Evolutionary conservation across 2,113 vertebrate genomes (phyloP).

Genomic region (Patagioenas fasciata): DNA sequence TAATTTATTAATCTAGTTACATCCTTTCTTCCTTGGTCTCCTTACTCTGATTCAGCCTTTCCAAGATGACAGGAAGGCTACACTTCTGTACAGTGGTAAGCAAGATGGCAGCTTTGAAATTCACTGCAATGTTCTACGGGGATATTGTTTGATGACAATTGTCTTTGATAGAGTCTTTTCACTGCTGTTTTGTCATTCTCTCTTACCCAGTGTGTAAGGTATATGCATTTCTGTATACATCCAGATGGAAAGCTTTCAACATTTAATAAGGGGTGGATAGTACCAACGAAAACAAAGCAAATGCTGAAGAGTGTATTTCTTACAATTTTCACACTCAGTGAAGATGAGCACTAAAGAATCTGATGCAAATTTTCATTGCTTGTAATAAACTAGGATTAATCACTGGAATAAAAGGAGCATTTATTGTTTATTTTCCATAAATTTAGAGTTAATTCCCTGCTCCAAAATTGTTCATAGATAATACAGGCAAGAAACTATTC

Average conservation of each 20-base stretch:
- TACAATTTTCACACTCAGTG: neutral
- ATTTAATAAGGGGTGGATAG: neutral
- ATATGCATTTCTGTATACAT: neutral
- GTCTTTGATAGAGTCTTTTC: neutral
- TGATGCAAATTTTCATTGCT: neutral
- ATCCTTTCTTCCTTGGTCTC: neutral
- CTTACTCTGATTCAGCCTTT: neutral
- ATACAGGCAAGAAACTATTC: neutral
- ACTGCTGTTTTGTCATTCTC: neutral
- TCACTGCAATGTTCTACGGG: neutral
- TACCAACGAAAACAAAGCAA: neutral
- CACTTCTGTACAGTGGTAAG: neutral
- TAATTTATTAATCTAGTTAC: neutral
- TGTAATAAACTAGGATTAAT: neutral
- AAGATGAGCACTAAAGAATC: neutral
- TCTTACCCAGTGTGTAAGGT: neutral
- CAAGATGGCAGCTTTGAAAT: constrained; percentile 4
- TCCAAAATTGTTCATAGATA: neutral
- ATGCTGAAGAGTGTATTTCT: neutral
- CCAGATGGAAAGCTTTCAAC: neutral
- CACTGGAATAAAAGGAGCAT: neutral
- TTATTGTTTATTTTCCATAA: neutral
- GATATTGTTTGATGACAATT: neutral
- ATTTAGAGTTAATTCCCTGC: neutral
- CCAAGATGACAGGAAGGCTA: neutral